Evolutionary conservation across 23 tunicate species (phyloP), one percentile per base, ranked within the genome.

Genomic region (Aplidium turbinatum): DNA sequence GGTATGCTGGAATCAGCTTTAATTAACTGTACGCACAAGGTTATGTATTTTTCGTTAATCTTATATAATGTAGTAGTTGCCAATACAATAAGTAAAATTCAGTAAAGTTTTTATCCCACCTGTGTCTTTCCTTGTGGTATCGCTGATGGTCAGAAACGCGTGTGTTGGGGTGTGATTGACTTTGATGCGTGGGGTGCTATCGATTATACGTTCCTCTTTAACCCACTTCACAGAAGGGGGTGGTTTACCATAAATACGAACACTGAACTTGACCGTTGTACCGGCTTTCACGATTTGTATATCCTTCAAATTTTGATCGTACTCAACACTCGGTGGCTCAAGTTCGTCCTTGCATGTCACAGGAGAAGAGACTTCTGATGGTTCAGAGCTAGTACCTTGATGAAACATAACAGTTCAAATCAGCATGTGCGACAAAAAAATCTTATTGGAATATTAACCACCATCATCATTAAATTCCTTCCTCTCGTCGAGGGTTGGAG

Each of bases 171-270:
- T 54, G 47, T 82, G 72, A 26, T 87, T 90, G 26, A 82, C 35
- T 46, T 94, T 82, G n/a, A 94, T 72, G 45, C 90, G 72, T 32
- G 63, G 87, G 6, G 95, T 76, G 21, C 61, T 62, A 29, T 87
- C 85, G 36, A 81, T 53, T 29, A 81, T 87, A 3, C 83, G 58
- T 5, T 68, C 81, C 30, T 82, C 87, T 31, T 65, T 77, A 23
- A 65, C 48, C 99, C 99, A 94, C 13, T 75, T 58, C 46, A 87
- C 86, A 25, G 77, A 33, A 23, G 99, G 99, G 23, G 86, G 80
- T 36, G 99, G 99, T 48, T 94, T 94, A 57, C 99, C 99, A 34
- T 82, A 78, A 38, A 87, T 70, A 22, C 80, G 70, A 45, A 80
- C 73, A 38, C 70, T 81, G 57, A 84, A 86, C 66, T 73, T 78